Evolutionary conservation across 2,888 invertebrate genomes (phyloP), one percentile per base, ranked within the genome.

Genomic region (Nomada lathburiana): DNA sequence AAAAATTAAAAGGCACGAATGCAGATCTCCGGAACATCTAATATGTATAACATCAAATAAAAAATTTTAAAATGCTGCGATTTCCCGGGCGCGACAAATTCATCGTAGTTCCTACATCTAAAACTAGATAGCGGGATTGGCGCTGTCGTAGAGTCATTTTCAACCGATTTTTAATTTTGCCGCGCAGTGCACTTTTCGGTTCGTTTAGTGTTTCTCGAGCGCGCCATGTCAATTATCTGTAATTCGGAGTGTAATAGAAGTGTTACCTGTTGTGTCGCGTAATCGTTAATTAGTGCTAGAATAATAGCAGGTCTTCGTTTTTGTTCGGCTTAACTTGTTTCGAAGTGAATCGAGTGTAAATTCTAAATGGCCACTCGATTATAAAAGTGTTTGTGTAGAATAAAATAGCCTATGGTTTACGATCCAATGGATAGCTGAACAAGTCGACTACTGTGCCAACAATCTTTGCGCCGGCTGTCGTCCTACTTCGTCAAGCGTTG

Each of bases 211-310:
- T 68, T 80, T 10, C 23, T 52, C 18, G 42, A 23, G 47, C 62
- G 57, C n/a, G 52, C 16, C 60, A 50, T 76, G 83, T 87, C 85
- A 85, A 85, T 87, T 87, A 81, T 52, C n/a, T 9, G 9, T 5
- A 69, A 18, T 23, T 60, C 20, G 20, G 5, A 55, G 52, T 52
- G 69, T 50, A 63, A 77, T 62, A 60, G 44, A 79, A 60, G 18
- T 29, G 62, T 65, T 29, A 59, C 18, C 73, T 63, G 42, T 26
- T 42, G 64, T 9, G 42, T 68, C 62, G 44, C 10, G 1, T 52
- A 5, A 16, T 68, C 42, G 50, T 16, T 59, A 68, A 82, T 67
- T 36, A 57, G 20, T 55, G 62, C 52, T 67, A 47, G 36, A 64
- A 69, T 47, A 50, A 52, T 29, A 47, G 10, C n/a, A 44, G 53